Evolutionary conservation across 2,113 vertebrate species (phyloP), one percentile per base, ranked within the genome.

Genomic region (Pardalotus punctatus): DNA sequence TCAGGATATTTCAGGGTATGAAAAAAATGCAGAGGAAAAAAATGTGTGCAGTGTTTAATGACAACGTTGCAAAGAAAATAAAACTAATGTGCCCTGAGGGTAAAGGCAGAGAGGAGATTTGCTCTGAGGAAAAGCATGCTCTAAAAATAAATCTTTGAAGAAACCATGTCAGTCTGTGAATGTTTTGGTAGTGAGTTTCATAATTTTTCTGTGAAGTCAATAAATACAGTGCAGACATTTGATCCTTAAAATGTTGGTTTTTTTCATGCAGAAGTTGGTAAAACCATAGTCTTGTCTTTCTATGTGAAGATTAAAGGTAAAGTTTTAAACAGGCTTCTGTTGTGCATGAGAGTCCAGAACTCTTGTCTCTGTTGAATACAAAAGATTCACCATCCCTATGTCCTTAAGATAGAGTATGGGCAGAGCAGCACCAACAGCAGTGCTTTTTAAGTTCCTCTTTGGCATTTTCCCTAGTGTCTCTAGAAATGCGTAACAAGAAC

Each of bases 91-190:
- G 62, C 38, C 94, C 51, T 57, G 54, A 62, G 73, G 87, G 87
- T 53, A 94, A 86, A 91, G 65, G 78, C 79, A 70, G 29, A 0
- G 1, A 67, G 70, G 72, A 89, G 82, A 77, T 86, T 72, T 96
- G 36, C 56, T 82, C 47, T 57, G 82, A 95, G 86, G 70, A 79
- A 88, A 88, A 54, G 54, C 76, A 42, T 9, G 33, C n/a, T 88
- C 91, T 93, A 69, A 97, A 95, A 94, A 87, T 60, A 95, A 86
- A 61, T 48, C 73, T 92, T 72, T 61, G 74, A 81, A 83, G 69
- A 81, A 93, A 57, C 58, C 28, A 4, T 60, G n/a, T 84, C 38
- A n/a, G n/a, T 51, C 88, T 89, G 61, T 77, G 79, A 85, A 33
- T 57, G 29, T 60, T 86, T 64, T 12, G 1, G 45, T 74, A 92